These are phyloP conservation scores for Pomacea maculata DNA, from an alignment of 1,140 invertebrate genomes.

Conservation along the genomic window DNA sequence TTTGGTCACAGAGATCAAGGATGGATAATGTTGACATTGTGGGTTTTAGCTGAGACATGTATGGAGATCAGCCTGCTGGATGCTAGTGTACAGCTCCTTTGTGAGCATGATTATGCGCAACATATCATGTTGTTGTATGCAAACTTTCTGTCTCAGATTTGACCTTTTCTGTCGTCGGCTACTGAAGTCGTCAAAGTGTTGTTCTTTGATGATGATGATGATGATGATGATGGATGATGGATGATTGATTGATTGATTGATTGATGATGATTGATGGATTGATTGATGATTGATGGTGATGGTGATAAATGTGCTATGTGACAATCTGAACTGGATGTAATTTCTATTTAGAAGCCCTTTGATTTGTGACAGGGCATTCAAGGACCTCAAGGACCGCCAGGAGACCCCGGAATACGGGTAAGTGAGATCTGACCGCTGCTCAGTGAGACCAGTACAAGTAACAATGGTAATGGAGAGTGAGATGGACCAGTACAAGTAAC, in stretches of 20 bases:
- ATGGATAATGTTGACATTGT: background rate
- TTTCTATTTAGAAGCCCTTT: background rate
- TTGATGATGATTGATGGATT: background rate
- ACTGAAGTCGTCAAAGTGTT: too few relatives aligned
- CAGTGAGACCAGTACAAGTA: too few relatives aligned
- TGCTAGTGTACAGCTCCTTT: too few relatives aligned
- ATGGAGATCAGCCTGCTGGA: background rate
- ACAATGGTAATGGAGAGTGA: too few relatives aligned
- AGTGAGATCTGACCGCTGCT: too few relatives aligned
- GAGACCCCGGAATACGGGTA: slow-evolving; percentile 20
- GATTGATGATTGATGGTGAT: slow-evolving; percentile 1
- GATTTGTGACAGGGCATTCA: slow-evolving; percentile 20
- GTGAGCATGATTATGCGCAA: too few relatives aligned
- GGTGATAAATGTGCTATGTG: background rate
- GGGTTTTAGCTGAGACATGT: background rate
- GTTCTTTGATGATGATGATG: background rate
- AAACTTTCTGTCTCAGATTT: too few relatives aligned
- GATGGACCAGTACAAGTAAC: too few relatives aligned
- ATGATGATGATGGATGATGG: background rate
- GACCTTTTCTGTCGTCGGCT: too few relatives aligned
- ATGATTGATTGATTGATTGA: background rate
- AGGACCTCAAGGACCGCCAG: slow-evolving; percentile 18
- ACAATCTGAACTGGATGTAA: background rate
- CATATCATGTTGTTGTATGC: too few relatives aligned
- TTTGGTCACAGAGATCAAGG: too few relatives aligned